Percentiles rank a stretch among this genome's conserved stretches.
Conservation (phyloP, 2,888 invertebrate genomes). For the Cinara cedri region DNA sequence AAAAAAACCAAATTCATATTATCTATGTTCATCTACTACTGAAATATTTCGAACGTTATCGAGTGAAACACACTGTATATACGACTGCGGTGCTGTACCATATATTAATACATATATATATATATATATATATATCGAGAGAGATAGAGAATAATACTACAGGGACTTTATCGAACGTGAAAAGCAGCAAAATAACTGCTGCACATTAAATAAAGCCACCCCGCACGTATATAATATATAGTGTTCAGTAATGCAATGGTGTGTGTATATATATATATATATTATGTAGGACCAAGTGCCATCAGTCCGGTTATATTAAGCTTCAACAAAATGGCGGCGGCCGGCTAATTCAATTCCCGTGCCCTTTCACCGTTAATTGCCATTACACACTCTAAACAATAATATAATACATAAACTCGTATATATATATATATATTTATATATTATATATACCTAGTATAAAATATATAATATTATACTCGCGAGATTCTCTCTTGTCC, state of each 20-base stretch:
- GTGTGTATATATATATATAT: background rate
- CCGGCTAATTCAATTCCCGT: slow-evolving; percentile 41
- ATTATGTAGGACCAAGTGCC: slow-evolving; percentile 26
- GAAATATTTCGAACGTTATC: too few species aligned
- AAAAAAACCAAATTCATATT: too few species aligned
- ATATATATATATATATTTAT: slow-evolving; percentile 3
- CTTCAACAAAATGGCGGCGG: slow-evolving; percentile 47
- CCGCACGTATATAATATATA: background rate
- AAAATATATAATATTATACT: too few species aligned
- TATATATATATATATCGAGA: too few species aligned
- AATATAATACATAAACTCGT: slow-evolving; percentile 37
- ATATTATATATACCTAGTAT: too few species aligned
- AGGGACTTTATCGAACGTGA: slow-evolving; percentile 39
- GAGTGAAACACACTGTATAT: too few species aligned
- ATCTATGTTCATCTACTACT: too few species aligned
- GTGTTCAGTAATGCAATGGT: background rate
- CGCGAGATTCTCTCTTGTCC: slow-evolving; percentile 25
- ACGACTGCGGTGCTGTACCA: too few species aligned
- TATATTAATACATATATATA: too few species aligned
- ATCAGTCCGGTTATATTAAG: slow-evolving; percentile 48
- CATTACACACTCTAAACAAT: slow-evolving; percentile 49
- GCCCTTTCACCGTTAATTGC: slow-evolving; percentile 53
- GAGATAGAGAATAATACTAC: background rate
- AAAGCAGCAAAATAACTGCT: slow-evolving; percentile 29
- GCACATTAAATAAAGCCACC: slow-evolving; percentile 6